These are phyloP conservation scores for Euglossa dilemma DNA, from an alignment of 1,140 invertebrate species.

Conservation along the genomic window DNA sequence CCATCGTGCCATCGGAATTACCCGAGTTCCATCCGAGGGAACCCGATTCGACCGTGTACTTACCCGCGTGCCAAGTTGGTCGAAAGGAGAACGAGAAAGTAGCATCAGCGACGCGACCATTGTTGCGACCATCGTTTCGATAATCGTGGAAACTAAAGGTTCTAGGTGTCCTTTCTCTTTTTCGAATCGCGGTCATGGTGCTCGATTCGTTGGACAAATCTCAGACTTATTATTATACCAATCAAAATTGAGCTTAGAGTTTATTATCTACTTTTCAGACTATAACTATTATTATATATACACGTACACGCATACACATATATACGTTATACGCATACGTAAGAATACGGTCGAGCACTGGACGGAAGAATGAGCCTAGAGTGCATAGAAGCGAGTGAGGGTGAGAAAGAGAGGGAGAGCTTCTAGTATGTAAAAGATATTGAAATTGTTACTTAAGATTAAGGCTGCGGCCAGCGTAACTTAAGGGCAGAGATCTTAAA, in stretches of 20 bases:
- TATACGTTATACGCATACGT: not conserved
- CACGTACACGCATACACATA: not conserved
- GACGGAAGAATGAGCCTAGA: not conserved
- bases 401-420: not conserved
- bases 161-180: slow-evolving; percentile 6
- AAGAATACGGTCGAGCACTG: slow-evolving; percentile 16
- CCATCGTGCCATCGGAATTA: not conserved
- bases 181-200: not conserved
- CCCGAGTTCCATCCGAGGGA: not conserved
- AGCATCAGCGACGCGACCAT: not conserved
- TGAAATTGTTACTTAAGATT: slow-evolving; percentile 47
- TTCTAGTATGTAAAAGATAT: not conserved
- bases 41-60: not conserved
- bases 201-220: not conserved
- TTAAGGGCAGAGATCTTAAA: slow-evolving; percentile 54
- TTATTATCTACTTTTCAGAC: not conserved
- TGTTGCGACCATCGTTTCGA: not conserved
- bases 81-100: not conserved
- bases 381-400: not conserved
- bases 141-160: not conserved
- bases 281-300: not conserved
- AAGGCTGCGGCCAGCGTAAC: slow-evolving; percentile 57
- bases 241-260: slow-evolving; percentile 15
- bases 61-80: not conserved
- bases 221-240: not conserved